Evolutionary conservation across 2,888 invertebrate genomes (phyloP).

Genomic region (Heteropelma amictum): DNA sequence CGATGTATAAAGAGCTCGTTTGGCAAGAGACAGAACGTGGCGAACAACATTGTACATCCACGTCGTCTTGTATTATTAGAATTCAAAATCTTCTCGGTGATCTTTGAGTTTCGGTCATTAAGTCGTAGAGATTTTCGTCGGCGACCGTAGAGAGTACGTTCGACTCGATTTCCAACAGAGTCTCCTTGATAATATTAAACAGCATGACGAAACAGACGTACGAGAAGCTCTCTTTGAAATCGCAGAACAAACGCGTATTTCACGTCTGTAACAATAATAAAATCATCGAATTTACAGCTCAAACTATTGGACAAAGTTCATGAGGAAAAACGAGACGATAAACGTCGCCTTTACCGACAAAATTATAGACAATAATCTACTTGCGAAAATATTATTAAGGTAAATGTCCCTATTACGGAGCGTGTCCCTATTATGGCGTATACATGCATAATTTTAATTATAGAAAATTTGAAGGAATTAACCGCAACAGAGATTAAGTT

Average conservation of each 20-base stretch:
- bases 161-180: neutral
- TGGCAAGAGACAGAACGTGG: neutral
- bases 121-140: constrained; percentile 33
- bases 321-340: no score
- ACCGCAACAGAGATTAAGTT: no score
- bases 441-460: no score
- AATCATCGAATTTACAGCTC: neutral
- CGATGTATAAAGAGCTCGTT: no score
- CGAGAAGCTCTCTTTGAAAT: neutral
- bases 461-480: no score
- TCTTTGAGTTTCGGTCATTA: constrained; percentile 25
- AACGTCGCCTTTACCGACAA: no score
- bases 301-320: no score
- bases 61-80: neutral
- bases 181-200: constrained; percentile 28
- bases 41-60: neutral
- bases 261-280: neutral
- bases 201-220: constrained; percentile 24
- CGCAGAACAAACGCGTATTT: neutral
- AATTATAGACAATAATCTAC: neutral
- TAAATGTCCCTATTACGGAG: no score
- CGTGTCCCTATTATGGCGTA: no score
- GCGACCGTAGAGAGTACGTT: no score
- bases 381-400: no score
- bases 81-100: constrained; percentile 18